Base-by-base conservation (phyloP, 1,140 invertebrate species). In the Harlomillsia oculata region DNA sequence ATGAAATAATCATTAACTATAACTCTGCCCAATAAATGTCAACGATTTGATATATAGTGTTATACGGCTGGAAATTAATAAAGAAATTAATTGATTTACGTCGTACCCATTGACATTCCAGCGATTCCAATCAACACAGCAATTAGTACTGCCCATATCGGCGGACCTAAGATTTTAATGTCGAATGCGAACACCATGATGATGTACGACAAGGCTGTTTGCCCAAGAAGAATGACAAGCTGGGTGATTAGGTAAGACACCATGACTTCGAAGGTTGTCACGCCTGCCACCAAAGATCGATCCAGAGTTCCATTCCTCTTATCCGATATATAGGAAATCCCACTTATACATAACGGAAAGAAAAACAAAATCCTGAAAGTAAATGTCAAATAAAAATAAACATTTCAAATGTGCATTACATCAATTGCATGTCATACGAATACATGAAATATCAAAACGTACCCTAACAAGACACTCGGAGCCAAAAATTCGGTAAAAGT, bases 401-500 rank as follows among this genome's bases (percentile, higher is more conserved):
- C 32, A 34, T 9, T 34, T 34, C 32, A 34, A 34, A 9, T 9
- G 32, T 9, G 32, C n/a, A 34, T 34, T 34, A 34, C 8, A 34
- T 34, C n/a, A n/a, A 8, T 34, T 9, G n/a, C 32, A 34, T 8
- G 8, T 34, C 8, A 8, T 9, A 8, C 32, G n/a, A 34, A 9
- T 34, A 8, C n/a, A 34, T n/a, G 8, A 34, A n/a, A 34, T 34
- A n/a, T 34, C 8, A 41, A 41, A 1, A 56, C 14, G 3, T 49
- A 28, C 1, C 87, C 92, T 60, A 95, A 74, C 68, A 95, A 90
- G 48, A 95, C 84, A 63, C 91, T 91, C 25, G 91, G 91, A 26
- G 91, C 89, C 55, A 94, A 90, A 72, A 95, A 97, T 71, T 94
- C 87, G 0, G 88, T 92, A 69, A 94, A 94, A 53, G 85, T 89